Base-by-base conservation (phyloP, 2,113 vertebrate genomes). In the Antennarius striatus region DNA sequence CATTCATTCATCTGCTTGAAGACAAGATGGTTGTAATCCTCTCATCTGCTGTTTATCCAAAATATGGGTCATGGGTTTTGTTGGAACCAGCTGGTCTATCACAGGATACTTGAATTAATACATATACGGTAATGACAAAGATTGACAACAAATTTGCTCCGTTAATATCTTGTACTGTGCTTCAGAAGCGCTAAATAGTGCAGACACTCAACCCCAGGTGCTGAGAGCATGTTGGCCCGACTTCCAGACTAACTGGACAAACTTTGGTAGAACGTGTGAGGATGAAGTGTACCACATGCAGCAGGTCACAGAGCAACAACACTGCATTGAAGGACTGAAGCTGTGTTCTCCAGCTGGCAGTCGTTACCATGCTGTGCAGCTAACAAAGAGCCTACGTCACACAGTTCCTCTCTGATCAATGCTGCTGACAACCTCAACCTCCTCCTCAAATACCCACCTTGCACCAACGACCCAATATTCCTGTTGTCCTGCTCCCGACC, bases 221-320 rank as follows among this genome's bases (percentile, higher is more conserved):
- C 11, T 51, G 46, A 15, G 28, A 52, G 16, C n/a, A 42, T 10
- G 77, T 73, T 57, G 56, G 79, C 54, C 68, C 5, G 56, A 36
- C 62, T 63, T 77, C 85, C 55, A 62, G 58, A 76, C 77, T 59
- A 85, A 83, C 76, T 78, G 78, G 80, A 90, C 84, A 75, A 76
- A 57, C 51, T 73, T 36, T 36, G 51, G 67, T 70, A 13, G 10
- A 49, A 43, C 57, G 32, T 47, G 52, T 64, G 56, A 1, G 42
- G 53, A 70, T 59, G 77, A 52, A 43, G 40, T 73, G 68, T 50
- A 55, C 67, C 68, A 75, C 76, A 46, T 76, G 74, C 55, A 53
- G 80, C 72, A 79, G 78, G 74, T 86, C 49, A 16, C 72, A 51
- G 43, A 59, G 22, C 22, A 11, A 36, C 48, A 42, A n/a, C 62